Evolutionary conservation across 2,888 invertebrate genomes (phyloP), one percentile per base, ranked within the genome.

Genomic region (Eugnorisma glareosa): DNA sequence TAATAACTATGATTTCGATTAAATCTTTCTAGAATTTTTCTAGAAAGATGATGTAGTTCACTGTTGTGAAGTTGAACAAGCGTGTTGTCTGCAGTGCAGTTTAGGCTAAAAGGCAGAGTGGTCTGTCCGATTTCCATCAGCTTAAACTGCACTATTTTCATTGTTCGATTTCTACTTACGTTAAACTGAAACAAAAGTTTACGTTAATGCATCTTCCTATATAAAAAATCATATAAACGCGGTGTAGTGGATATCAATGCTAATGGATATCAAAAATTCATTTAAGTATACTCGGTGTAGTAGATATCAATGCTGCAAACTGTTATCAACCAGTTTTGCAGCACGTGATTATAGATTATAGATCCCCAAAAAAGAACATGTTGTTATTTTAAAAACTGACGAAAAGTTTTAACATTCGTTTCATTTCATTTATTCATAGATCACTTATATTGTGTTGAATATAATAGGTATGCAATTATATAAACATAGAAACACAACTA

Each of bases 21-120:
- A 28, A 28, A 57, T n/a, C 57, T 57, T 57, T 35, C 35, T 35
- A 11, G 5, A 63, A 37, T 1, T n/a, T 63, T 40, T 37, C 18
- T 37, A 28, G 15, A n/a, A 21, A 45, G 4, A 45, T 8, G 40
- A 8, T 28, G 7, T 18, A 43, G n/a, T 10, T 69, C 18, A 74
- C 31, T n/a, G 35, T n/a, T 78, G 48, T 10, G 43, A 71, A 61
- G 35, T 77, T 71, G 10, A 43, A 69, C 31, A 21, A 79, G 48
- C 24, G 3, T 54, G n/a, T 63, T 77, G 2, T 10, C 24, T 31
- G n/a, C n/a, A n/a, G 2, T n/a, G n/a, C 48, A 40, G 24, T 28
- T 31, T 15, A 67, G 45, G 11, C 54, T n/a, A 24, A 45, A 69
- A 45, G 57, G 18, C 2, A 31, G 61, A 73, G 43, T n/a, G 28